Conservation (phyloP, 2,113 vertebrate species). For the Solenodon paradoxus region DNA sequence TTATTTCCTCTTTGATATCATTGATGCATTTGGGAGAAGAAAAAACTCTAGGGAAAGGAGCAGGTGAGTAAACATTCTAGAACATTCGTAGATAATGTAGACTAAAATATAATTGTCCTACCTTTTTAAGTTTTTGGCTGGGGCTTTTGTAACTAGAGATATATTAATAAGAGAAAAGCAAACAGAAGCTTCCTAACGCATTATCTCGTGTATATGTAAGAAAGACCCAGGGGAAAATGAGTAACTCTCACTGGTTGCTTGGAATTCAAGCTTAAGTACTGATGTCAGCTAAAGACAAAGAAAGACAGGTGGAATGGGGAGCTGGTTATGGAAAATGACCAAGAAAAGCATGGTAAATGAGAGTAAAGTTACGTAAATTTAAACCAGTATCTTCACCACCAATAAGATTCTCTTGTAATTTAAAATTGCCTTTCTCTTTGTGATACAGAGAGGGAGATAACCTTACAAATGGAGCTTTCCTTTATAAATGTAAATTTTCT, state of each 20-base stretch:
- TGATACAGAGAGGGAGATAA: background rate
- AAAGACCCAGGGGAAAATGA: background rate
- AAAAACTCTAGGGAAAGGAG: background rate
- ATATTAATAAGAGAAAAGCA: background rate
- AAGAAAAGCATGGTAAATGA: background rate
- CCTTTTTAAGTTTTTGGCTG: background rate
- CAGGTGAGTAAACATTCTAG: background rate
- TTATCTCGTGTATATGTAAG: background rate
- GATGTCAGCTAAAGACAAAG: background rate
- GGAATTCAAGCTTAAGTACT: background rate
- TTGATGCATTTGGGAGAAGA: background rate
- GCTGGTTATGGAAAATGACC: background rate
- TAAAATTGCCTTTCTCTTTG: background rate
- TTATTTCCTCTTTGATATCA: background rate
- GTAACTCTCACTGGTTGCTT: background rate
- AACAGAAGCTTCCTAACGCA: background rate
- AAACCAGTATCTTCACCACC: background rate
- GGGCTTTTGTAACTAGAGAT: background rate
- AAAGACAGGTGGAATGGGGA: background rate
- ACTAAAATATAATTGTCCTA: background rate
- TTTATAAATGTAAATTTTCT: background rate
- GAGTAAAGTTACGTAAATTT: background rate
- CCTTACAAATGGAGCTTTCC: background rate
- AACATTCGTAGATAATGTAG: background rate
- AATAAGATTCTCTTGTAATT: background rate